phyloP scores from a whole-genome alignment of 2,113 vertebrate species.

The Lophochroa leadbeateri region DNA sequence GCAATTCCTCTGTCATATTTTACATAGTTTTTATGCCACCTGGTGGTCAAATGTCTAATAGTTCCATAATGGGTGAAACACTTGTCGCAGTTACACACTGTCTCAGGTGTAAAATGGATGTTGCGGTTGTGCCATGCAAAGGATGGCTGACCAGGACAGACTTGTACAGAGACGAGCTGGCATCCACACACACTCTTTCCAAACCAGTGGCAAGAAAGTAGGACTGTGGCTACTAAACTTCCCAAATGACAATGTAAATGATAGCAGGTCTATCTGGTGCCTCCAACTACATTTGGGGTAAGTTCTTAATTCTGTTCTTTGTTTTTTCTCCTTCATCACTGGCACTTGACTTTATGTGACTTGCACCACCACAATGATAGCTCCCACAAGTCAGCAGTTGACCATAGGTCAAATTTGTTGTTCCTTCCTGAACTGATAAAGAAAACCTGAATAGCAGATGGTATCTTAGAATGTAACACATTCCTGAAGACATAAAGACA shows the following conservation, averaged over 20 bases:
- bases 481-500: background rate
- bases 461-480: background rate
- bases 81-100: no score
- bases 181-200: background rate
- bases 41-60: slow-evolving; percentile 47
- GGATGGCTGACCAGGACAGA: background rate
- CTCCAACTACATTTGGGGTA: background rate
- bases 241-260: background rate
- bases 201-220: background rate
- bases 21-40: slow-evolving; percentile 66
- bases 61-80: background rate
- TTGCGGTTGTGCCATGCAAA: background rate
- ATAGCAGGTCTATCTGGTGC: background rate
- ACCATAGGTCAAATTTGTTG: background rate
- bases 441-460: background rate
- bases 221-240: background rate
- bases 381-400: background rate
- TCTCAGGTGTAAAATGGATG: rapidly evolving
- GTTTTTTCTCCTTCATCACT: background rate
- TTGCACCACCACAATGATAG: background rate
- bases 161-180: background rate
- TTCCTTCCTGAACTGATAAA: background rate
- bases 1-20: background rate
- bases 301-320: background rate
- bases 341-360: background rate